Base-by-base conservation (phyloP, 1,140 invertebrate species). In the Coboldia fuscipes region DNA sequence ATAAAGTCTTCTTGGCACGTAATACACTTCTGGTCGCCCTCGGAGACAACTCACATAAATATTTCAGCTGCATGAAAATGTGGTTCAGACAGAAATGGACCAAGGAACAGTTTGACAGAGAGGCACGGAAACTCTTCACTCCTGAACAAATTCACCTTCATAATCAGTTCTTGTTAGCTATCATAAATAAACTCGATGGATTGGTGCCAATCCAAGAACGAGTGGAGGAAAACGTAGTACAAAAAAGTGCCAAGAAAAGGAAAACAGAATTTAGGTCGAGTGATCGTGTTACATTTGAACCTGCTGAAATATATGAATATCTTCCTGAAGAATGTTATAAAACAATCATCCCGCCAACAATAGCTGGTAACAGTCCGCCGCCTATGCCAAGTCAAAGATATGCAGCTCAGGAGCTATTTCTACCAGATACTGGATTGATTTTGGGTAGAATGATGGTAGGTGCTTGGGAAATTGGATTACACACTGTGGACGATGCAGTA, bases 101-200 rank as follows among this genome's bases (percentile, higher is more conserved):
- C 0, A 82, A 81, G 52, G 76, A 81, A 53, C 73, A 83, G 41
- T 85, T 84, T 56, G 79, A 85, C 47, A 46, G 51, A 3, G 75
- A 79, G 56, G 75, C 73, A 5, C 61, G 78, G 22, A 66, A 68
- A 47, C 56, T 83, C 2, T 57, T 84, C 39, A 63, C 58, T 6
- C 47, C 63, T 3, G 70, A 80, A 29, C 69, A 77, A 53, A 66
- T 83, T 22, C 73, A 74, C 52, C 60, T 80, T 17, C 81, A 85
- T 47, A 86, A 86, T 58, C 71, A 82, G 43, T 85, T 86, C 49
- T 56, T 86, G 5, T 48, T 84, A 7, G 76, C 76, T 8, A 60
- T 85, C 28, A 63, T 85, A 8, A 76, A 79, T 39, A 83, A 74
- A 61, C 75, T 83, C 12, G 72, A 78, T 6, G 63, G 68, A 20